Evolutionary conservation across 2,888 invertebrate genomes (phyloP).

Genomic region (Tachina fera): DNA sequence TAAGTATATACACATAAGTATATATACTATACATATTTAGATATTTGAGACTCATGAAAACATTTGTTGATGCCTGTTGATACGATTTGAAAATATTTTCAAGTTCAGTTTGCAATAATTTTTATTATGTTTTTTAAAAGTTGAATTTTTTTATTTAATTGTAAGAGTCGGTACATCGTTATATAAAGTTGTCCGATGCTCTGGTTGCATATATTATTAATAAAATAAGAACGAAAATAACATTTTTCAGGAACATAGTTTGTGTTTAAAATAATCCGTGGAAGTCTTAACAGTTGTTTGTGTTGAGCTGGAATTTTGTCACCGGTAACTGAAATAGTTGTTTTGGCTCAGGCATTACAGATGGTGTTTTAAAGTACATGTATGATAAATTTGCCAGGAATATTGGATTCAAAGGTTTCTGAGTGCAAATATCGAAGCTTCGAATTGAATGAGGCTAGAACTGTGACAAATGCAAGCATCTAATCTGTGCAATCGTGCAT

Average conservation of each 20-base stretch:
- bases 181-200: not conserved
- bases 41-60: slow-evolving; percentile 60
- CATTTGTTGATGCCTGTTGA: slow-evolving; percentile 64
- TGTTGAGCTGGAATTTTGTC: no score
- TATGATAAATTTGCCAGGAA: no score
- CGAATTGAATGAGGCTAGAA: no score
- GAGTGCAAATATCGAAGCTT: no score
- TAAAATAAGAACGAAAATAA: not conserved
- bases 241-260: not conserved
- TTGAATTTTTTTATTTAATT: not conserved
- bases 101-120: slow-evolving; percentile 67
- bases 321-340: no score
- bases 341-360: no score
- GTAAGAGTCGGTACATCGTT: slow-evolving; percentile 1
- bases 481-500: no score
- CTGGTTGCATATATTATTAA: not conserved
- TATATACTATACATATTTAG: slow-evolving; percentile 10
- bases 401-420: no score
- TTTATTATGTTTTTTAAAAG: slow-evolving; percentile 49
- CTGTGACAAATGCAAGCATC: no score
- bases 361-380: no score
- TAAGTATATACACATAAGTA: slow-evolving; percentile 10
- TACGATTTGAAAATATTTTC: slow-evolving; percentile 70
- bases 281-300: no score
- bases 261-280: no score